phyloP scores from a whole-genome alignment of 2,888 invertebrate species.

The Camptogramma bilineatum region DNA sequence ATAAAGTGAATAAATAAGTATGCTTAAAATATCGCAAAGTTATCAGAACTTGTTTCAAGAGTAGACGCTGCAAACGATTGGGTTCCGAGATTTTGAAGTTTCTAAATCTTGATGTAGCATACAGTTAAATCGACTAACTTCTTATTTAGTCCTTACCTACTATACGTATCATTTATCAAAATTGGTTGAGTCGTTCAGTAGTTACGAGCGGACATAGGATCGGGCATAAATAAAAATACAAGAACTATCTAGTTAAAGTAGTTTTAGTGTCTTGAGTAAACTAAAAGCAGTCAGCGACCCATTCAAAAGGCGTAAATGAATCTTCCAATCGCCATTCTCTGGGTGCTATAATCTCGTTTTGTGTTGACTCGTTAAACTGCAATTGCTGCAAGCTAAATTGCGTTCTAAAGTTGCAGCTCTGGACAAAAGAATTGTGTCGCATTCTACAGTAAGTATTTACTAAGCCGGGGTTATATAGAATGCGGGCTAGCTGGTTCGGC shows the following conservation, averaged over 20 bases:
- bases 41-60: neutral
- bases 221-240: too few relatives aligned
- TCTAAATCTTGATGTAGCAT: conserved; percentile 7
- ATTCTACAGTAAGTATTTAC: conserved; percentile 28
- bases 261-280: conserved; percentile 21
- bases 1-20: neutral
- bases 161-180: too few relatives aligned
- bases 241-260: neutral
- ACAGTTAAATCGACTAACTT: conserved; percentile 5
- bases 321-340: conserved; percentile 44
- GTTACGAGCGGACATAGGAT: too few relatives aligned
- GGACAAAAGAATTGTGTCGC: conserved; percentile 37
- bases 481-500: neutral
- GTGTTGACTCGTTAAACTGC: conserved; percentile 56
- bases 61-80: neutral
- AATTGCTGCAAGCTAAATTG: conserved; percentile 48
- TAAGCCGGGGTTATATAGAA: conserved; percentile 11
- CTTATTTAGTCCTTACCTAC: neutral
- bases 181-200: too few relatives aligned
- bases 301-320: conserved; percentile 41
- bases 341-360: conserved; percentile 54
- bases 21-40: neutral
- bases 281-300: conserved; percentile 23
- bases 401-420: conserved; percentile 45
- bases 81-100: conserved; percentile 5